These are phyloP conservation scores for Euwallacea fornicatus DNA, from an alignment of 1,140 invertebrate genomes.

Conservation along the genomic window DNA sequence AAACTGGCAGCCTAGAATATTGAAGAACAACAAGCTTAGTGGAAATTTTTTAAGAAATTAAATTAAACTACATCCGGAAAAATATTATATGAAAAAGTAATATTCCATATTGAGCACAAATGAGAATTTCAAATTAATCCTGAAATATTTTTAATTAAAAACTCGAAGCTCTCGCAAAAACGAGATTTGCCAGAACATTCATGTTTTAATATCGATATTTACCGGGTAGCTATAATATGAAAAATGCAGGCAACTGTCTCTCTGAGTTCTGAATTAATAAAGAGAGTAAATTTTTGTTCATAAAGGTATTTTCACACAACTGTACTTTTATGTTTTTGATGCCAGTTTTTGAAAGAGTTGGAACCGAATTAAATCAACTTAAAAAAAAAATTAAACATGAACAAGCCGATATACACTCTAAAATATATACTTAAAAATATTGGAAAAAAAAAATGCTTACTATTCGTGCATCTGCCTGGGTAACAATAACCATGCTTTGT, in stretches of 20 bases:
- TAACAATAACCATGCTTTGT: conserved; percentile 49
- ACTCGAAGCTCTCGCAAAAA: neutral
- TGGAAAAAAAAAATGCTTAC: conserved; percentile 60
- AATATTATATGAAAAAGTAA: conserved; percentile 12
- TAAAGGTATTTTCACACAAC: too few species aligned
- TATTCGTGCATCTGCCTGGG: conserved; percentile 54
- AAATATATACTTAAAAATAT: conserved; percentile 28
- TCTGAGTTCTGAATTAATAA: too few species aligned
- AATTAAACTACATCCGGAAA: too few species aligned
- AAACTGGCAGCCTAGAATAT: too few species aligned
- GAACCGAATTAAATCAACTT: too few species aligned
- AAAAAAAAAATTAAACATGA: too few species aligned
- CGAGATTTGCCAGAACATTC: neutral
- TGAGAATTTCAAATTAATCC: conserved; percentile 11
- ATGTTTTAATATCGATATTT: neutral
- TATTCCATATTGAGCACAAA: conserved; percentile 10
- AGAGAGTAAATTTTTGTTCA: too few species aligned
- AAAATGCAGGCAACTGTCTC: neutral
- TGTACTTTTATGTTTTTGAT: too few species aligned
- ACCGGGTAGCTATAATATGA: neutral
- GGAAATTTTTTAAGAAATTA: too few species aligned
- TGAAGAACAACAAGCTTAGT: too few species aligned
- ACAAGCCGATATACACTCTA: too few species aligned
- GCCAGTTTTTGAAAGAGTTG: too few species aligned
- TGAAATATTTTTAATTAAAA: conserved; percentile 17